A percentile compares a stretch with the other conserved stretches of the same genome.
These are phyloP conservation scores for Drosophila sp. DNA, from an alignment of 1,140 invertebrate genomes.

Conservation along the genomic window DNA sequence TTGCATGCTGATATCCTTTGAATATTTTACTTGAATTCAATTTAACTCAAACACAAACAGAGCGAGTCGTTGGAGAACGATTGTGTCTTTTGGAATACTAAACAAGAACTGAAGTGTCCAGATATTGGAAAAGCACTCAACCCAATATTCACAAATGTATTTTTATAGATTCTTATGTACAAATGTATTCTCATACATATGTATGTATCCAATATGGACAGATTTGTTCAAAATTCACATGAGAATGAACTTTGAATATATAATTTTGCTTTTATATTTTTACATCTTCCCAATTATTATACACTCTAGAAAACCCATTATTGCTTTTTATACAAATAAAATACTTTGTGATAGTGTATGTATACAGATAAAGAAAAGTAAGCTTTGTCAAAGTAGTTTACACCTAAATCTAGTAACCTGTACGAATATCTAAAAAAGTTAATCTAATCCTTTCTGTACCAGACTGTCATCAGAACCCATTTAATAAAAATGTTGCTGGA, in stretches of 20 bases:
- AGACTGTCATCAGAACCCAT: too few relatives aligned
- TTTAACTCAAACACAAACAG: not conserved
- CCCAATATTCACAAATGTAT: constrained; percentile 16
- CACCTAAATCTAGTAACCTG: too few relatives aligned
- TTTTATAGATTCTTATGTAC: not conserved
- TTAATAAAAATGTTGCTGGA: too few relatives aligned
- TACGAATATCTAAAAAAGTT: too few relatives aligned
- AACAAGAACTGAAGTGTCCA: constrained; percentile 24
- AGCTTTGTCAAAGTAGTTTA: too few relatives aligned
- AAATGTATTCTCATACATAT: not conserved
- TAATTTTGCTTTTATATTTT: not conserved
- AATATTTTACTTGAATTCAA: constrained; percentile 4
- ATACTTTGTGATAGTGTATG: too few relatives aligned
- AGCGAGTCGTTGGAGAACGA: constrained; percentile 3
- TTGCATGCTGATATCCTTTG: not conserved
- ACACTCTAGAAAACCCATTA: not conserved
- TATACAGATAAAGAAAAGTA: too few relatives aligned
- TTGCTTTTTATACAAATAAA: too few relatives aligned
- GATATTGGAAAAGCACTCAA: constrained; percentile 17
- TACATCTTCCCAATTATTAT: not conserved
- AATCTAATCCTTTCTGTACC: too few relatives aligned
- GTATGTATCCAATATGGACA: not conserved
- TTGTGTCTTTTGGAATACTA: constrained; percentile 4
- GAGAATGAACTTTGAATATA: not conserved
- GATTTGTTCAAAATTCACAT: not conserved